These are phyloP conservation scores for Bergia sp. DNA, from an alignment of 92 coral and sea anemone species.

Conservation along the genomic window DNA sequence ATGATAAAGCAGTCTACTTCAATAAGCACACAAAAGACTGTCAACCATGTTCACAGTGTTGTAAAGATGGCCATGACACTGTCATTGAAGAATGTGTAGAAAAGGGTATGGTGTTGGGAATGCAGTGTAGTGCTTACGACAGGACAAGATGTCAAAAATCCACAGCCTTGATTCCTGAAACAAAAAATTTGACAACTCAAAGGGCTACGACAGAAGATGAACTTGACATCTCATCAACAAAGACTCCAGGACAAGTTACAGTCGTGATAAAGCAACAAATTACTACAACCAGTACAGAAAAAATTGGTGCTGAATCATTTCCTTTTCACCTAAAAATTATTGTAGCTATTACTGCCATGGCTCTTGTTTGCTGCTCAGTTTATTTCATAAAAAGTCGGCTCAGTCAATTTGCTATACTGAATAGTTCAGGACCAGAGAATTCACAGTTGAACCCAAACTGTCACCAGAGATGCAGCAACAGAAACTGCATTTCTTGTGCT, in stretches of 20 bases:
- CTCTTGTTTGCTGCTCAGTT: neutral
- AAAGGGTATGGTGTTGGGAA: neutral
- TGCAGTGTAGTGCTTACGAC: conserved; percentile 7
- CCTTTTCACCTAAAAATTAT: neutral
- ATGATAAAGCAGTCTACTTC: conserved; percentile 50
- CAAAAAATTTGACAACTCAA: neutral
- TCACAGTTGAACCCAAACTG: neutral
- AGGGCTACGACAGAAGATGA: neutral
- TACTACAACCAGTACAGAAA: neutral
- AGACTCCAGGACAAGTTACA: neutral
- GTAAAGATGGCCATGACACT: conserved; percentile 8
- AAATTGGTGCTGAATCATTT: neutral
- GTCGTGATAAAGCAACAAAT: neutral
- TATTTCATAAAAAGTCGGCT: neutral
- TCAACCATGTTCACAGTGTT: conserved; percentile 30
- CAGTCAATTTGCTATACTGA: neutral
- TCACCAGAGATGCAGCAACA: neutral
- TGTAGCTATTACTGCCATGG: neutral
- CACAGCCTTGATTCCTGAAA: neutral
- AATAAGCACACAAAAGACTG: conserved; percentile 58
- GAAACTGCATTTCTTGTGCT: neutral
- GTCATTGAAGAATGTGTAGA: neutral
- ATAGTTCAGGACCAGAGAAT: neutral
- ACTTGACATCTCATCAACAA: neutral
- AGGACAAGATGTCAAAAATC: neutral